A percentile compares a stretch with the other conserved stretches of the same genome.
These are phyloP conservation scores for Eristalis tenax DNA, from an alignment of 2,888 invertebrate genomes.

Conservation along the genomic window DNA sequence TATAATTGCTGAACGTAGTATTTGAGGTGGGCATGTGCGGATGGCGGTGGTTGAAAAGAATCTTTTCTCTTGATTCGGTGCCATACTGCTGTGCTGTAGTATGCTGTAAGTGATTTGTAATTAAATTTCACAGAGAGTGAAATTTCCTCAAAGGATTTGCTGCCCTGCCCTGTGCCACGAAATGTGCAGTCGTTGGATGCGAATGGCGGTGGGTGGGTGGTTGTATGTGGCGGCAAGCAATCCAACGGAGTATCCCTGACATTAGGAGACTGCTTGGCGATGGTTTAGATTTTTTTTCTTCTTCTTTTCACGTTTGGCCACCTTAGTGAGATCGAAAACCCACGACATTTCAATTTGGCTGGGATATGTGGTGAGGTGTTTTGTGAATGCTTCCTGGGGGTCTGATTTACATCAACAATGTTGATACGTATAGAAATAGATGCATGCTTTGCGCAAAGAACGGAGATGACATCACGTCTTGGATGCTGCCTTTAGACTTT, in stretches of 20 bases:
- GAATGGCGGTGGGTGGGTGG: constrained; percentile 26
- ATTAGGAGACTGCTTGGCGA: constrained; percentile 70
- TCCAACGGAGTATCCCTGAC: constrained; percentile 57
- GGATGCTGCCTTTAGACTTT: not conserved
- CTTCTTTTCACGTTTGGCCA: constrained; percentile 42
- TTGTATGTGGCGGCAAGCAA: not conserved
- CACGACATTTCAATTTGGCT: constrained; percentile 20
- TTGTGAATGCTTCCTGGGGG: not conserved
- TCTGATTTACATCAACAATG: not conserved
- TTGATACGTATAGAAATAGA: not conserved
- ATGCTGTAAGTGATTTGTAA: constrained; percentile 68
- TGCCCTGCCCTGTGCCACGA: not conserved
- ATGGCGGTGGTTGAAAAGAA: constrained; percentile 32
- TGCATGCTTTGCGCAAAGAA: not conserved
- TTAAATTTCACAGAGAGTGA: constrained; percentile 42
- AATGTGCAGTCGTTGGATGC: constrained; percentile 21
- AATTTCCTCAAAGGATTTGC: constrained; percentile 23
- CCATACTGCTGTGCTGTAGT: constrained; percentile 54
- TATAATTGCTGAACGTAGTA: constrained; percentile 63
- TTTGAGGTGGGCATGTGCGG: constrained; percentile 23
- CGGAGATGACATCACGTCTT: not conserved
- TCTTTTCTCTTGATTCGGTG: constrained; percentile 57
- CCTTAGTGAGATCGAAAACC: not conserved
- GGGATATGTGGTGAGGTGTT: not conserved
- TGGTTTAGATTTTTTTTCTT: constrained; percentile 30